Base-by-base conservation (phyloP, 2,888 invertebrate genomes). In the Rhorus exstirpatorius region DNA sequence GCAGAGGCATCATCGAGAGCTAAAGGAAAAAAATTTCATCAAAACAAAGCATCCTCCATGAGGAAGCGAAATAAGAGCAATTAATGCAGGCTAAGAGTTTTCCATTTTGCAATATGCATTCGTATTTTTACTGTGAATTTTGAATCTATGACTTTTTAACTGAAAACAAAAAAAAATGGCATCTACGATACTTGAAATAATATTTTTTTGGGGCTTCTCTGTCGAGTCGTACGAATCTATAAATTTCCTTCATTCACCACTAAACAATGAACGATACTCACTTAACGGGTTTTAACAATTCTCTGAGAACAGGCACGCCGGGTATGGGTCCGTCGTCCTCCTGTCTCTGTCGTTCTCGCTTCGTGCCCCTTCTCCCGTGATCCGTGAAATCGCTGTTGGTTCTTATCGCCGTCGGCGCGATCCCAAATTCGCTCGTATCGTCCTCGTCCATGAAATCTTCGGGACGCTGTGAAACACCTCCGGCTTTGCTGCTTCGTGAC, bases 381-480 rank as follows among this genome's bases (percentile, higher is more conserved):
- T 92, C 87, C 26, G 94, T 94, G 92, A 97, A 99, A 86, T 97
- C 96, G 12, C 95, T 95, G 0, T 96, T 97, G 0, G 98, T 96
- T 88, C 96, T 95, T 81, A 99, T 94, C 0, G 95, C 95, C 84
- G 97, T 96, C 0, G 99, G 99, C 0, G 99, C 99, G 87, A 99
- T 98, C 17, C 99, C 99, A 93, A 97, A 97, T 91, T 98, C 97
- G 1, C 97, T 96, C 24, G 97, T 94, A 93, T 99, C 99, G 93
- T 99, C 99, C 10, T 98, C 97, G 92, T 99, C 99, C 99, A 99
- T 99, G 90, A 97, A 99, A 93, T 99, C 99, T 92, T 98, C 97
- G 0, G 98, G 97, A 84, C 94, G 95, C 91, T 97, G 97, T 38
- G 84, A 86, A 7, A 93, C 88, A 8, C 90, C 92, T 63, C 93